A percentile compares a stretch with the other conserved stretches of the same genome.
phyloP scores from a whole-genome alignment of 2,888 invertebrate genomes.

The Papilio gigon region DNA sequence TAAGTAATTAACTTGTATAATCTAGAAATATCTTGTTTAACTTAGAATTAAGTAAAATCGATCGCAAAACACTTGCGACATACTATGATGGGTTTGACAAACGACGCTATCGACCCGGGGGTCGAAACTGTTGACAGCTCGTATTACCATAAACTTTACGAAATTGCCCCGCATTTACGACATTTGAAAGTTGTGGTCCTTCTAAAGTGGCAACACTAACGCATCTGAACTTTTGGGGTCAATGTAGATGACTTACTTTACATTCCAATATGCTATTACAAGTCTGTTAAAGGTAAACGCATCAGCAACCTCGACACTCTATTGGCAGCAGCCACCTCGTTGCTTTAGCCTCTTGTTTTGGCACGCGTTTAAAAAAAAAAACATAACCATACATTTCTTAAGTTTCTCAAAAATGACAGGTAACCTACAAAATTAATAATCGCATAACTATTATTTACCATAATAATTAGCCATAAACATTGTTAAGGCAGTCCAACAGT shows the following conservation, averaged over 20 bases:
- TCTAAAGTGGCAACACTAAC: conserved; percentile 15
- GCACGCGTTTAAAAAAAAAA: no score
- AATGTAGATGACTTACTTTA: conserved; percentile 17
- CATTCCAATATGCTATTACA: background rate
- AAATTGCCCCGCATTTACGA: conserved; percentile 37
- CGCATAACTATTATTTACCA: no score
- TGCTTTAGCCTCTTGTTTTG: no score
- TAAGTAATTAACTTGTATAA: no score
- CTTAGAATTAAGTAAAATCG: conserved; percentile 28
- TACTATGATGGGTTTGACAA: conserved; percentile 8
- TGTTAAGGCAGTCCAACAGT: no score
- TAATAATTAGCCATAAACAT: no score
- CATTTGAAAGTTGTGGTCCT: conserved; percentile 36
- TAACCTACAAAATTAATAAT: no score
- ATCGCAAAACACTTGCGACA: conserved; percentile 21
- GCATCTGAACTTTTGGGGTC: conserved; percentile 13
- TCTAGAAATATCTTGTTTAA: conserved; percentile 13
- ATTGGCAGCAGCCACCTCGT: no score
- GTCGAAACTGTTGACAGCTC: conserved; percentile 26
- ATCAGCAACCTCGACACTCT: background rate
- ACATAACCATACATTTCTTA: no score
- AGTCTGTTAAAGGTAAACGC: background rate
- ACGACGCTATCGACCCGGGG: conserved; percentile 34
- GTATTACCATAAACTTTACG: conserved; percentile 34
- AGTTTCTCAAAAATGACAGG: no score